Conservation (phyloP, 2,888 invertebrate species). For the Psylliodes chrysocephalus region DNA sequence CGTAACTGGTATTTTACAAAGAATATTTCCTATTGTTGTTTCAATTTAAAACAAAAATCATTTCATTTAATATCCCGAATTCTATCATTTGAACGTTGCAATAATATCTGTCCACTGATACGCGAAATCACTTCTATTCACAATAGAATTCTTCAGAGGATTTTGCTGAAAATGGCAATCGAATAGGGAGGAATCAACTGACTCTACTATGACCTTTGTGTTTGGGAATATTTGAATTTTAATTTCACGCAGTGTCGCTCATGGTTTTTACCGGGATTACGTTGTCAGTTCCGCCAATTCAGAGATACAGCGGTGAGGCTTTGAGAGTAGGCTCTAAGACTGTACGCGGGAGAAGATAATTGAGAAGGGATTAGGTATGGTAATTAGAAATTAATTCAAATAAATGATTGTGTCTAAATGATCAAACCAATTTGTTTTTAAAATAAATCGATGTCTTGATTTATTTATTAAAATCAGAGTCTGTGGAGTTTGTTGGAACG, state of each 20-base stretch:
- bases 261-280: slow-evolving; percentile 16
- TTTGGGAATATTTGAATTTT: slow-evolving; percentile 35
- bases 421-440: no score
- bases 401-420: not conserved
- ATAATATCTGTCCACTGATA: slow-evolving; percentile 20
- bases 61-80: no score
- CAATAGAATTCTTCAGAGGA: slow-evolving; percentile 24
- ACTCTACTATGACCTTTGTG: slow-evolving; percentile 35
- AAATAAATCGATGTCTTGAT: no score
- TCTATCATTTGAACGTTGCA: no score
- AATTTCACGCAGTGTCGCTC: slow-evolving; percentile 29
- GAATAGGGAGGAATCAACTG: slow-evolving; percentile 20
- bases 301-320: not conserved
- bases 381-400: slow-evolving; percentile 5
- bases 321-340: not conserved
- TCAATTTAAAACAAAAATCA: no score
- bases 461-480: no score
- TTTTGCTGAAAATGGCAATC: slow-evolving; percentile 34
- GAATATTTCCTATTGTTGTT: no score
- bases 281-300: slow-evolving; percentile 2
- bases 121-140: slow-evolving; percentile 22
- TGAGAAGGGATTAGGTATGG: not conserved
- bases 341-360: not conserved
- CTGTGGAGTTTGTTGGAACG: no score
- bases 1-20: no score